Percentiles rank a stretch among this genome's conserved stretches.
Conservation (phyloP, 2,888 invertebrate genomes). For the Lepidochitona cinerea region DNA sequence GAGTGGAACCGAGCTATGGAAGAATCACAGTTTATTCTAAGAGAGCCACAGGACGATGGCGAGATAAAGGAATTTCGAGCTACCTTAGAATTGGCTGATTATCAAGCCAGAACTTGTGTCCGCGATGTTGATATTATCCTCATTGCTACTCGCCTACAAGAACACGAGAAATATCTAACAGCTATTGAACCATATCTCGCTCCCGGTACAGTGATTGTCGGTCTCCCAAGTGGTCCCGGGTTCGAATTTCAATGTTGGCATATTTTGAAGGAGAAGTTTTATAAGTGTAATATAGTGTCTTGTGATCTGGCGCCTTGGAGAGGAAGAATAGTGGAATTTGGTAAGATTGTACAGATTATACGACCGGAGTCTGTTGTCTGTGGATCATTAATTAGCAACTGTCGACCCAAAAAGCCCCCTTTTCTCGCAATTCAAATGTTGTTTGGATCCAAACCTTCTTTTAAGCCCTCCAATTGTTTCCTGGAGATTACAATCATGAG, state of each 20-base stretch:
- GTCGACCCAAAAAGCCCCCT: background rate
- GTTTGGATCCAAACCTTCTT: background rate
- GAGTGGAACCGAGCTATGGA: background rate
- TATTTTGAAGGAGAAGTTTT: conserved; percentile 1
- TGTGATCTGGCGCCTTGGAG: background rate
- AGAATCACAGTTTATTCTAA: background rate
- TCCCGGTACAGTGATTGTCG: background rate
- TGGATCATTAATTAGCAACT: background rate
- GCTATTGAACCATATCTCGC: background rate
- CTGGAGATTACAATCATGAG: background rate
- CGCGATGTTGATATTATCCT: background rate
- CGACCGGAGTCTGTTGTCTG: background rate
- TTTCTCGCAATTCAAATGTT: background rate
- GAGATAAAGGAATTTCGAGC: background rate
- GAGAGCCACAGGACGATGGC: background rate
- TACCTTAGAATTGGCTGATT: background rate
- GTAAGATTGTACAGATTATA: background rate
- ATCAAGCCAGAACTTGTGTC: background rate
- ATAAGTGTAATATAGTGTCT: background rate
- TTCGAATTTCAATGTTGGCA: background rate
- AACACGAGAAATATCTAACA: conserved; percentile 3
- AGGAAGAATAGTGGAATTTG: background rate
- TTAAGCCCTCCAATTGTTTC: background rate
- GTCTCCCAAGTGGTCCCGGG: background rate
- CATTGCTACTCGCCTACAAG: background rate